A percentile compares a stretch with the other conserved stretches of the same genome.
phyloP scores from a whole-genome alignment of 1,140 invertebrate species.

The Bombus superbus region DNA sequence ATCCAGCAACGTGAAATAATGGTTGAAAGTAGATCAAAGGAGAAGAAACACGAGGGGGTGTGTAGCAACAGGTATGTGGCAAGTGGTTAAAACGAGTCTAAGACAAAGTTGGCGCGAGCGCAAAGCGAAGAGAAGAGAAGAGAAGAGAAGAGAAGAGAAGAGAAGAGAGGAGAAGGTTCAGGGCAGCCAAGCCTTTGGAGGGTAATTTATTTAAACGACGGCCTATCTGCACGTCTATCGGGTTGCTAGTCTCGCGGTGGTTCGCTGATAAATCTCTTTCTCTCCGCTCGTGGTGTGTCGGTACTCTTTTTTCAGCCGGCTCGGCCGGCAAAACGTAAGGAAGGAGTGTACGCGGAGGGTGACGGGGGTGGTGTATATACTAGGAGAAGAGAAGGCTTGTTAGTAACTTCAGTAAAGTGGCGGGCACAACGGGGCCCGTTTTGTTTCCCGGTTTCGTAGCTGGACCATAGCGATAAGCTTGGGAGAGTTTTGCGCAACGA shows the following conservation, averaged over 20 bases:
- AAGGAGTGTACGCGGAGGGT: not conserved
- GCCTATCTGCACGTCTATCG: slow-evolving; percentile 52
- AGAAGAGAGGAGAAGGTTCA: not conserved
- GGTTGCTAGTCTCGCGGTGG: slow-evolving; percentile 43
- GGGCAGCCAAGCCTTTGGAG: slow-evolving; percentile 24
- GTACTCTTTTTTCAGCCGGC: not conserved
- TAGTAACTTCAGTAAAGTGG: slow-evolving; percentile 35
- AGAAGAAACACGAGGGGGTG: not conserved
- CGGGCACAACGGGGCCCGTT: slow-evolving; percentile 21
- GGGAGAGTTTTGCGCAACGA: slow-evolving; percentile 12
- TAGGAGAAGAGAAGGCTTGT: slow-evolving; percentile 11
- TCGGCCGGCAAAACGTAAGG: not conserved
- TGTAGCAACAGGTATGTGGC: slow-evolving; percentile 8
- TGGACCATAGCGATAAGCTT: slow-evolving; percentile 16
- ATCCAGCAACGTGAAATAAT: too few relatives aligned
- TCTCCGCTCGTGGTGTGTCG: slow-evolving; percentile 28
- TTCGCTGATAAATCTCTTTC: slow-evolving; percentile 41
- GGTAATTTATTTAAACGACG: slow-evolving; percentile 54
- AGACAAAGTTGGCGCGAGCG: not conserved
- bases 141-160: not conserved
- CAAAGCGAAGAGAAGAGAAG: not conserved
- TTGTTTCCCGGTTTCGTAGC: slow-evolving; percentile 43
- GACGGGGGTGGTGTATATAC: not conserved
- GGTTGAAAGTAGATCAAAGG: slow-evolving; percentile 3
- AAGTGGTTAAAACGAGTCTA: not conserved